Evolutionary conservation across 1,140 invertebrate species (phyloP).

Genomic region (Battus philenor): DNA sequence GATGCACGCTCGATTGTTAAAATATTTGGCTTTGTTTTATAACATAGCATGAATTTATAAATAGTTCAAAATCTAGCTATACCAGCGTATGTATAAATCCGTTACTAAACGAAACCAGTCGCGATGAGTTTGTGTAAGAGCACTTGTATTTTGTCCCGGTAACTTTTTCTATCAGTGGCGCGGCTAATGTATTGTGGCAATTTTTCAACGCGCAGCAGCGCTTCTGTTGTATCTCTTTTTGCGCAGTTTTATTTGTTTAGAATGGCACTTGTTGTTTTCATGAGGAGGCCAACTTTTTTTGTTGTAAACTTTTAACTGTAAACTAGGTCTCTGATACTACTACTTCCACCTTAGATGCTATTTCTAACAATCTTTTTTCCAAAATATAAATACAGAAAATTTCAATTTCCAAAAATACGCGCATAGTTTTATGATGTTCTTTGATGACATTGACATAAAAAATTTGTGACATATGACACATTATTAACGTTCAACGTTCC

Average conservation of each 20-base stretch:
- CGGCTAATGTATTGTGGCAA: slow-evolving; percentile 14
- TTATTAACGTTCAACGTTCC: no score
- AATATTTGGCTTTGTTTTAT: background rate
- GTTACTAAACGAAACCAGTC: slow-evolving; percentile 5
- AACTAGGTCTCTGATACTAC: no score
- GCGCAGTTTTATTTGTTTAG: slow-evolving; percentile 4
- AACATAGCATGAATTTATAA: background rate
- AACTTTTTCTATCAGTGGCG: slow-evolving; percentile 15
- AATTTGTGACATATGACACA: no score
- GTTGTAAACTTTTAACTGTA: no score
- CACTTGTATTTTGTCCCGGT: slow-evolving; percentile 6
- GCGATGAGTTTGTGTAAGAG: slow-evolving; percentile 11
- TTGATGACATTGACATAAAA: no score
- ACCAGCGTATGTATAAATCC: slow-evolving; percentile 1
- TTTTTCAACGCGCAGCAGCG: slow-evolving; percentile 2
- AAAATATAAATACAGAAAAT: no score
- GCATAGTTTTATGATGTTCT: no score
- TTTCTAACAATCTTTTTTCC: no score
- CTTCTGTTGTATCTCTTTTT: background rate
- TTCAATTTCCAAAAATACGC: no score
- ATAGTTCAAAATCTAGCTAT: background rate
- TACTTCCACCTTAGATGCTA: no score
- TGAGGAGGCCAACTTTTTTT: no score
- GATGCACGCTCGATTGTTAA: background rate
- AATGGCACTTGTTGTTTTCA: no score